Evolutionary conservation across 53 echinoderm and acorn worm genomes (phyloP).

Genomic region (Holothuria leucospilota): DNA sequence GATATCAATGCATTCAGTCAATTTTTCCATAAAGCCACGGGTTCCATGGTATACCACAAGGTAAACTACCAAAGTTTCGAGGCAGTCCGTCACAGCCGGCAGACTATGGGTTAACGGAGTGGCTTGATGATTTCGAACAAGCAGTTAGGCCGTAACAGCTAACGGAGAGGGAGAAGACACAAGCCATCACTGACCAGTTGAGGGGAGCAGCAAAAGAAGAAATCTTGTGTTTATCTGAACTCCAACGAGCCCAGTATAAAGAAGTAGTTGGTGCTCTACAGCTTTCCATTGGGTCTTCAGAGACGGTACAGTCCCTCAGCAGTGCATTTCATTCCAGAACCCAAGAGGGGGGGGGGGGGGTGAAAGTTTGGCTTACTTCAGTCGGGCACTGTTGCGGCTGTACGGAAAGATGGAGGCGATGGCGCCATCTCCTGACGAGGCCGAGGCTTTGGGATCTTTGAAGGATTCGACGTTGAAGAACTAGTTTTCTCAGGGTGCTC

Average conservation of each 20-base stretch:
- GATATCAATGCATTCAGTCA: too few relatives aligned
- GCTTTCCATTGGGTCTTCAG: slow-evolving; percentile 9
- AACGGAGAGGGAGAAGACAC: background rate
- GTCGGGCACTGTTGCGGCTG: slow-evolving; percentile 27
- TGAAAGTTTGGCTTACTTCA: slow-evolving; percentile 41
- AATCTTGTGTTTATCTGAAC: slow-evolving; percentile 4
- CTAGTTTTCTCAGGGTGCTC: slow-evolving; percentile 23
- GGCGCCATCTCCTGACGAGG: slow-evolving; percentile 2
- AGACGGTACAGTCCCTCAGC: slow-evolving; percentile 25
- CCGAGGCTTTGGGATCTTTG: slow-evolving; percentile 17
- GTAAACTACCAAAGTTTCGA: slow-evolving; percentile 32
- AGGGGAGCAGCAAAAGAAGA: slow-evolving; percentile 48
- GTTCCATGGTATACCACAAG: slow-evolving; percentile 3
- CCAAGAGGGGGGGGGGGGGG: slow-evolving; percentile 3
- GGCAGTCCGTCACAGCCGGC: slow-evolving; percentile 25
- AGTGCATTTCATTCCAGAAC: slow-evolving; percentile 19
- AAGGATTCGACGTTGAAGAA: slow-evolving; percentile 30
- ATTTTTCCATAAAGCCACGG: too few relatives aligned
- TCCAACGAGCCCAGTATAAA: background rate
- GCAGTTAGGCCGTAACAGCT: slow-evolving; percentile 7
- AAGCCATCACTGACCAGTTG: slow-evolving; percentile 36
- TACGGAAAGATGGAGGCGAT: slow-evolving; percentile 37
- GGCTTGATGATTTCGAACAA: slow-evolving; percentile 46
- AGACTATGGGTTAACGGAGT: slow-evolving; percentile 35
- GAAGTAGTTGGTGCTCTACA: background rate